These are phyloP conservation scores for Pandemis corylana DNA, from an alignment of 2,888 invertebrate species.

Conservation along the genomic window DNA sequence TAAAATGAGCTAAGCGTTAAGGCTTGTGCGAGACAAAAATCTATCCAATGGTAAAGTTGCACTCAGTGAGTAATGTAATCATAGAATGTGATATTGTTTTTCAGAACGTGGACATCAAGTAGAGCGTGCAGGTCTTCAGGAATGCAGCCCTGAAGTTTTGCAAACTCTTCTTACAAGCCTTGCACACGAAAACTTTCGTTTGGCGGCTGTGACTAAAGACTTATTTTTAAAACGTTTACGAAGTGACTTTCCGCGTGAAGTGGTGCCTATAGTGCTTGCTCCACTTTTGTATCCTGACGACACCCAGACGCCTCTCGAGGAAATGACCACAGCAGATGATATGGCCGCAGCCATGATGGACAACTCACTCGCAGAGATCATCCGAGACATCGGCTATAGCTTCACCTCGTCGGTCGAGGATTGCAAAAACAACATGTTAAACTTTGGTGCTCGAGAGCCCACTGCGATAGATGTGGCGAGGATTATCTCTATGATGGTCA, in stretches of 20 bases:
- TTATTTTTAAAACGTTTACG: conserved; percentile 92
- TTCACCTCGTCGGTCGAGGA: conserved; percentile 95
- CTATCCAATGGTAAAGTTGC: no score
- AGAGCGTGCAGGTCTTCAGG: conserved; percentile 93
- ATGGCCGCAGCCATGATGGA: conserved; percentile 88
- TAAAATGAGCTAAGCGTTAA: no score
- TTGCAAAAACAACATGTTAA: conserved; percentile 93
- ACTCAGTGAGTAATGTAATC: no score
- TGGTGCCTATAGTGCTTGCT: conserved; percentile 95
- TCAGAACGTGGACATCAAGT: conserved; percentile 87
- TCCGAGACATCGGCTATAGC: conserved; percentile 96
- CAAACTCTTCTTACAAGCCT: conserved; percentile 90
- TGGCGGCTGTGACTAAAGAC: conserved; percentile 90
- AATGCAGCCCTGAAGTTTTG: conserved; percentile 95
- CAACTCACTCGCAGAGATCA: conserved; percentile 93
- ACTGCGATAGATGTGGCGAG: conserved; percentile 93
- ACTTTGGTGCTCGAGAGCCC: conserved; percentile 92
- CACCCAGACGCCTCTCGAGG: conserved; percentile 86
- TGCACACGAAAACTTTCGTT: conserved; percentile 86
- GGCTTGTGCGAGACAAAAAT: no score
- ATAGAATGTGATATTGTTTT: conserved; percentile 39
- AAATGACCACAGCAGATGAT: conserved; percentile 87
- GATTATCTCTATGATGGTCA: conserved; percentile 93
- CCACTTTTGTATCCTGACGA: conserved; percentile 94
- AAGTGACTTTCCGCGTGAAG: conserved; percentile 94